Evolutionary conservation across 2,113 vertebrate genomes (phyloP).

Genomic region (Sula dactylatra): DNA sequence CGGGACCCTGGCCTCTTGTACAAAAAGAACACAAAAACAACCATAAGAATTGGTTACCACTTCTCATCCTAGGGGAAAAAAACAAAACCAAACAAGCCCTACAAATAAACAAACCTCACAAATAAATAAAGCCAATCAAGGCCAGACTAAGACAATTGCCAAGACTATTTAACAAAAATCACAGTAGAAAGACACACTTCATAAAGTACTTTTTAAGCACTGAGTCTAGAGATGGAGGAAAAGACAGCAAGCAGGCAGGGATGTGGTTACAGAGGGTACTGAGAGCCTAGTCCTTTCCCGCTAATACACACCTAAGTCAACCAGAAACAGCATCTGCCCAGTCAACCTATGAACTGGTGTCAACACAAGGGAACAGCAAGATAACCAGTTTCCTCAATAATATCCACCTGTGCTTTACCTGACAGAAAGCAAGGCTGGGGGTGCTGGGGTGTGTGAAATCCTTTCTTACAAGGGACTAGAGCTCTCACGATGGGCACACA

Average conservation of each 20-base stretch:
- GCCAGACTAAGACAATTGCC: not conserved
- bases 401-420: not conserved
- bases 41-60: not conserved
- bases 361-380: not conserved
- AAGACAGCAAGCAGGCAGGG: not conserved
- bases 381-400: not conserved
- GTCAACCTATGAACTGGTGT: not conserved
- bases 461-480: not conserved
- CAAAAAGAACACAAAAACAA: not conserved
- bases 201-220: not conserved
- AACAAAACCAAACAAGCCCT: not conserved
- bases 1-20: not conserved
- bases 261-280: not conserved
- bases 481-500: not conserved
- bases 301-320: no score
- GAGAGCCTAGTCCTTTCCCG: not conserved
- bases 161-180: not conserved
- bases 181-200: not conserved
- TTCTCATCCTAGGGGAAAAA: not conserved
- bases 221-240: not conserved
- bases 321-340: not conserved
- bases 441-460: rapidly evolving
- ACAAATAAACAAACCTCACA: not conserved
- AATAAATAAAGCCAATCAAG: not conserved
- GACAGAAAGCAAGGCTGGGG: not conserved